Percentiles rank a stretch among this genome's conserved stretches.
phyloP scores from a whole-genome alignment of 2,888 invertebrate genomes.

The Rotaria macrura region DNA sequence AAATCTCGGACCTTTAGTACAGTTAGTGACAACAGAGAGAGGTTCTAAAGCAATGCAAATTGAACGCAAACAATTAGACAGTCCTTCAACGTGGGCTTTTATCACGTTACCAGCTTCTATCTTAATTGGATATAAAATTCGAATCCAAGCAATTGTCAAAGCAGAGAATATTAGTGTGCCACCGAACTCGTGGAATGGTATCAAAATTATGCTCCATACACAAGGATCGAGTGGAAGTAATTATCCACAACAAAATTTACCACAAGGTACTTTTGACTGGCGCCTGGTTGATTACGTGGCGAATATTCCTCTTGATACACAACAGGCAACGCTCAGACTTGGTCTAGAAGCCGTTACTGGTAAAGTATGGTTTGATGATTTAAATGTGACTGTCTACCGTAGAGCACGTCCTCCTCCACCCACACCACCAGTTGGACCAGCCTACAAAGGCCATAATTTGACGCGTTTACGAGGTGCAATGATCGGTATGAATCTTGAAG shows the following conservation, averaged over 20 bases:
- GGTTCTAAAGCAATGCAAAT: neutral
- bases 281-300: neutral
- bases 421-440: neutral
- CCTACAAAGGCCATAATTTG: neutral
- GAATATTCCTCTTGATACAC: neutral
- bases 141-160: neutral
- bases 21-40: neutral
- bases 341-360: neutral
- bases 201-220: constrained; percentile 1
- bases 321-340: neutral
- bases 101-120: neutral
- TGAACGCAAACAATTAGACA: neutral
- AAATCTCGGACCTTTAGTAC: neutral
- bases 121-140: neutral
- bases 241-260: constrained; percentile 2
- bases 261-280: neutral
- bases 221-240: neutral
- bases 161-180: neutral
- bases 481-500: neutral
- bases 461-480: constrained; percentile 4
- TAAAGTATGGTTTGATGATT: neutral
- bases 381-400: neutral
- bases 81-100: neutral
- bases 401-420: neutral
- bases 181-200: constrained; percentile 2